Evolutionary conservation across 1,140 invertebrate genomes (phyloP).

Genomic region (Drosophila pseudoananassae): DNA sequence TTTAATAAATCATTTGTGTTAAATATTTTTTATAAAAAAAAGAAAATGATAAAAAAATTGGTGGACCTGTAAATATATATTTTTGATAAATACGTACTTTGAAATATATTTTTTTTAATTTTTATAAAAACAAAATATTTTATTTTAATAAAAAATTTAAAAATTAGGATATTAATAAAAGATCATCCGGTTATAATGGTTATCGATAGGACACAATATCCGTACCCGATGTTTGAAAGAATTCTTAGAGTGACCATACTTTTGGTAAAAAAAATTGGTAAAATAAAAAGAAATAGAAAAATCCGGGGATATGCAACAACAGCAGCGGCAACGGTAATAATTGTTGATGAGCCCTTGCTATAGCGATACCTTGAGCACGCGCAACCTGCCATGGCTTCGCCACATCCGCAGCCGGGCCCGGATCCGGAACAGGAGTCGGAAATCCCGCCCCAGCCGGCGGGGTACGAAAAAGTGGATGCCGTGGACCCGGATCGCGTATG

Average conservation of each 20-base stretch:
- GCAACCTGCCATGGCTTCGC: conserved; percentile 31
- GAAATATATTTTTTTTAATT: background rate
- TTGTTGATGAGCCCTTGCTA: conserved; percentile 28
- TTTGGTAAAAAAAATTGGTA: conserved; percentile 5
- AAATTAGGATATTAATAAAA: no score
- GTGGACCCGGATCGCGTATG: conserved; percentile 67
- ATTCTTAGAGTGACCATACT: background rate
- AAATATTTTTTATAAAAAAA: background rate
- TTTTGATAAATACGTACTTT: background rate
- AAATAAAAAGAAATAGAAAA: conserved; percentile 23
- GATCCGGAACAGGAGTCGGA: conserved; percentile 1
- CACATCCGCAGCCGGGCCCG: conserved; percentile 13
- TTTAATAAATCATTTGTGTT: background rate
- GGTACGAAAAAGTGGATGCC: conserved; percentile 14
- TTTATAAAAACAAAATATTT: no score
- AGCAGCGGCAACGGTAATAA: conserved; percentile 27
- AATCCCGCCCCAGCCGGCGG: conserved; percentile 10
- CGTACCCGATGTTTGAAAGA: background rate
- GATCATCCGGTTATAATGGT: no score
- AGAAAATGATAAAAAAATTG: background rate
- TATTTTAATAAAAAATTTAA: no score
- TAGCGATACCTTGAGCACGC: conserved; percentile 9
- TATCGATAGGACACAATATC: background rate
- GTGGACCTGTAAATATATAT: background rate
- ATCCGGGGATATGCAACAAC: conserved; percentile 1